phyloP scores from a whole-genome alignment of 2,888 invertebrate genomes.

The Hoplodrina ambigua region DNA sequence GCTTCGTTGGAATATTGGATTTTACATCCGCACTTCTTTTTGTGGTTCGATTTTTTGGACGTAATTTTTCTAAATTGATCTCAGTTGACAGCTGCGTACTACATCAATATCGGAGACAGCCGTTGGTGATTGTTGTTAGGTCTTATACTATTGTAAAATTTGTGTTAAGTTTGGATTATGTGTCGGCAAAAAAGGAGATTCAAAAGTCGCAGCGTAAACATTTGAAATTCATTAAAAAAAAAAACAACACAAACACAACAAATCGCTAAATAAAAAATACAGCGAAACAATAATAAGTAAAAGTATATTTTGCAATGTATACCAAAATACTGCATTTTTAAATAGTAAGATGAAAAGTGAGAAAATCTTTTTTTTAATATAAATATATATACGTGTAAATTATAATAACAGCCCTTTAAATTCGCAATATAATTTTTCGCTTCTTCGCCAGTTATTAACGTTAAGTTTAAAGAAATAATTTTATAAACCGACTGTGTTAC shows the following conservation, averaged over 20 bases:
- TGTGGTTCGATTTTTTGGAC: slow-evolving; percentile 73
- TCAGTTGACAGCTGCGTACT: slow-evolving; percentile 87
- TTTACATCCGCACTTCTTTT: slow-evolving; percentile 78
- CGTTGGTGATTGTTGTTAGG: slow-evolving; percentile 85
- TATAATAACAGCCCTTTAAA: slow-evolving; percentile 68
- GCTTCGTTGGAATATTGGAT: slow-evolving; percentile 77
- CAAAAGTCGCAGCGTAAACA: slow-evolving; percentile 69
- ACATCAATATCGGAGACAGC: slow-evolving; percentile 82
- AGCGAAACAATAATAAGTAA: slow-evolving; percentile 81
- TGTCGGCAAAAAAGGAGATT: slow-evolving; percentile 84
- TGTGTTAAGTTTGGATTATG: slow-evolving; percentile 86
- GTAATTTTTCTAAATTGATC: slow-evolving; percentile 85
- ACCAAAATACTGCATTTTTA: slow-evolving; percentile 90
- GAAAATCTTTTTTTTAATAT: slow-evolving; percentile 75
- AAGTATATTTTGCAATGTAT: slow-evolving; percentile 86
- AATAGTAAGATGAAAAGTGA: slow-evolving; percentile 87
- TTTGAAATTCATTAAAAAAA: slow-evolving; percentile 63
- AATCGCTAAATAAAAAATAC: slow-evolving; percentile 62
- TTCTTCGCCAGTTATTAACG: slow-evolving; percentile 83
- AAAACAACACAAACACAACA: slow-evolving; percentile 44
- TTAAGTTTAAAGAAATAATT: slow-evolving; percentile 80
- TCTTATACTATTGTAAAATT: slow-evolving; percentile 73
- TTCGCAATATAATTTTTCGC: slow-evolving; percentile 79
- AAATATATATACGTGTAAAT: slow-evolving; percentile 64
- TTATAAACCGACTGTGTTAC: slow-evolving; percentile 86